A percentile compares a stretch with the other conserved stretches of the same genome.
These are phyloP conservation scores for Chiloscyllium punctatum DNA, from an alignment of 2,797 vertebrate species.

Conservation along the genomic window DNA sequence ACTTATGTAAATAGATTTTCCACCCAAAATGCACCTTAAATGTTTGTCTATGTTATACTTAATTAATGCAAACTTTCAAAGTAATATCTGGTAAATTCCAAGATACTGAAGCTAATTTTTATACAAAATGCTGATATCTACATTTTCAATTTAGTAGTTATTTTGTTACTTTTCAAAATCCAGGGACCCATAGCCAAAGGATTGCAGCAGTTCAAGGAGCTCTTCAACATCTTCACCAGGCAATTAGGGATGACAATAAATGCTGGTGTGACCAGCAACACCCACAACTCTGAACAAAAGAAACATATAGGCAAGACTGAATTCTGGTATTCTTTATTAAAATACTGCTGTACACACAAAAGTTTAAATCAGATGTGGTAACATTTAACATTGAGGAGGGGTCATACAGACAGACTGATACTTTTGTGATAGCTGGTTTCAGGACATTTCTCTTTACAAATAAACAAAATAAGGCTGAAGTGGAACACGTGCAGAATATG, in stretches of 20 bases:
- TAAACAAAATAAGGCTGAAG: conserved; percentile 57
- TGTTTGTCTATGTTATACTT: neutral
- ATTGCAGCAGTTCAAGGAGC: too few species aligned
- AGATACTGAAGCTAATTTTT: neutral
- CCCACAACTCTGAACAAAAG: neutral
- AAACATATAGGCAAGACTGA: neutral
- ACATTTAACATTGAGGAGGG: conserved; percentile 76
- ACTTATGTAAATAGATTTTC: neutral
- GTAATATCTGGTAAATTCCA: neutral
- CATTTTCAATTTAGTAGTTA: neutral
- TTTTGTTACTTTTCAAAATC: neutral
- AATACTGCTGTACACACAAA: conserved; percentile 99
- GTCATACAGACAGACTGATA: conserved; percentile 57
- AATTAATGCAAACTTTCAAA: neutral
- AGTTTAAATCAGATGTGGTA: conserved; percentile 74
- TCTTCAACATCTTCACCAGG: too few species aligned
- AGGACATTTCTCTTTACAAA: conserved; percentile 57
- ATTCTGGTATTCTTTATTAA: conserved; percentile 98
- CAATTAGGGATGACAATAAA: too few species aligned
- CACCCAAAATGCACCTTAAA: neutral
- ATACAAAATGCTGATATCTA: neutral
- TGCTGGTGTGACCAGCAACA: too few species aligned
- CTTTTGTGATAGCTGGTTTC: conserved; percentile 57
- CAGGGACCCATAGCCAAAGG: too few species aligned
- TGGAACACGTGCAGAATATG: conserved; percentile 58